These are phyloP conservation scores for Plecturocebus donacophilus DNA, from an alignment of 2,113 vertebrate species.

Conservation along the genomic window DNA sequence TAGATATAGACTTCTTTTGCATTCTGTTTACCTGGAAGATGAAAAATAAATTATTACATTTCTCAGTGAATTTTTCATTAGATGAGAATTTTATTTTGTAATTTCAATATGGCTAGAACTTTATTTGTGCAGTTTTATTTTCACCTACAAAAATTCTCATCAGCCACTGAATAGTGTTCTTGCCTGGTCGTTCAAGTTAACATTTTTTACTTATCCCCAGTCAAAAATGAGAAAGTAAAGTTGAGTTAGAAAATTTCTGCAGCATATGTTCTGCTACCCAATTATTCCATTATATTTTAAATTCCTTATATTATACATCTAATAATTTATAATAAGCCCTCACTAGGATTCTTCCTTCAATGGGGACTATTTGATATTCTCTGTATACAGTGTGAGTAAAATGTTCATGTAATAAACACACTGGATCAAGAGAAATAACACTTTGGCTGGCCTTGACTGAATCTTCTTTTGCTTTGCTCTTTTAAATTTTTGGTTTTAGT, in stretches of 20 bases:
- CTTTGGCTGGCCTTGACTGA: background rate
- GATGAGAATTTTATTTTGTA: background rate
- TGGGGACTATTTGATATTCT: background rate
- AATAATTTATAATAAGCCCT: background rate
- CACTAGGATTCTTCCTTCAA: background rate
- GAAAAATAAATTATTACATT: background rate
- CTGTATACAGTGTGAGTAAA: background rate
- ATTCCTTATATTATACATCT: background rate
- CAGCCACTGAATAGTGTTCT: background rate
- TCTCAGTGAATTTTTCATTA: background rate
- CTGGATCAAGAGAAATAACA: background rate
- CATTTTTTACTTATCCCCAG: background rate
- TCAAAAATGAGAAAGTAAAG: background rate
- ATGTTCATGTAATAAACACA: background rate
- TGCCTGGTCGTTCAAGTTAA: background rate
- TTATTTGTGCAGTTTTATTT: background rate
- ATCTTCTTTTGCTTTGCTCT: background rate
- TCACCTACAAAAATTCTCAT: conserved; percentile 1
- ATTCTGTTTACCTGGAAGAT: background rate
- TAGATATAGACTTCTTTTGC: background rate
- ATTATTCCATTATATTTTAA: background rate
- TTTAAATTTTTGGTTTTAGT: conserved; percentile 5
- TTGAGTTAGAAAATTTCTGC: conserved; percentile 23
- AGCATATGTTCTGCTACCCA: background rate
- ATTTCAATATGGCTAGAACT: background rate